phyloP scores from a whole-genome alignment of 2,888 invertebrate species.

The Aphrophora alni region DNA sequence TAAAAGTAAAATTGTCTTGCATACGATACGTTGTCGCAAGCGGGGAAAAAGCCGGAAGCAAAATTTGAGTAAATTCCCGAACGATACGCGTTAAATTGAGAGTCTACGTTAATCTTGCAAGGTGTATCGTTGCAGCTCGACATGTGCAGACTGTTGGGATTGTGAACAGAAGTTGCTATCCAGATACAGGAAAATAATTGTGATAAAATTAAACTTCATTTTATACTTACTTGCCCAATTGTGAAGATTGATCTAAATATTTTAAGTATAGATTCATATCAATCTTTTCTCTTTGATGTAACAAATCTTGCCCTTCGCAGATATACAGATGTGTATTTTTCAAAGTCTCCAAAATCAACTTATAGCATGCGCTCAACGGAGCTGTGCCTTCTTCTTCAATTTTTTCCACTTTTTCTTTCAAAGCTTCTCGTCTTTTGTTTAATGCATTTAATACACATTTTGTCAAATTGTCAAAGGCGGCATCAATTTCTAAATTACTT shows the following conservation, averaged over 20 bases:
- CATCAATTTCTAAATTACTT: too few species aligned
- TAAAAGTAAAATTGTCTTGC: too few species aligned
- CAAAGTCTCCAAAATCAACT: conserved; percentile 57
- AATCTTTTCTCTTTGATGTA: conserved; percentile 31
- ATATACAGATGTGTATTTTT: conserved; percentile 55
- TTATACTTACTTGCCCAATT: conserved; percentile 56
- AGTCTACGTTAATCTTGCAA: too few species aligned
- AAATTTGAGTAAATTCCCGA: too few species aligned
- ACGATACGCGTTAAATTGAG: too few species aligned
- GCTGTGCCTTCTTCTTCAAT: conserved; percentile 54
- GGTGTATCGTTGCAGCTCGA: neutral
- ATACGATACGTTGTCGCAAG: too few species aligned
- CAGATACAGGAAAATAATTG: too few species aligned
- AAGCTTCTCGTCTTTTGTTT: too few species aligned
- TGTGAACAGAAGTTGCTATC: neutral
- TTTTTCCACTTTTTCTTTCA: conserved; percentile 23
- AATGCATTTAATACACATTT: too few species aligned
- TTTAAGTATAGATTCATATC: conserved; percentile 19
- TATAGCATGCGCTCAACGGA: conserved; percentile 57
- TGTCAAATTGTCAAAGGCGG: too few species aligned
- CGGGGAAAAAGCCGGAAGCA: too few species aligned
- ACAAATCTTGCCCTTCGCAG: conserved; percentile 52
- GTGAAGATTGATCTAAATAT: conserved; percentile 46
- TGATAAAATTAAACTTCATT: neutral
- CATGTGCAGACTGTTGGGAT: neutral